Conservation (phyloP, 2,888 invertebrate species). For the Ormyrus rosae region DNA sequence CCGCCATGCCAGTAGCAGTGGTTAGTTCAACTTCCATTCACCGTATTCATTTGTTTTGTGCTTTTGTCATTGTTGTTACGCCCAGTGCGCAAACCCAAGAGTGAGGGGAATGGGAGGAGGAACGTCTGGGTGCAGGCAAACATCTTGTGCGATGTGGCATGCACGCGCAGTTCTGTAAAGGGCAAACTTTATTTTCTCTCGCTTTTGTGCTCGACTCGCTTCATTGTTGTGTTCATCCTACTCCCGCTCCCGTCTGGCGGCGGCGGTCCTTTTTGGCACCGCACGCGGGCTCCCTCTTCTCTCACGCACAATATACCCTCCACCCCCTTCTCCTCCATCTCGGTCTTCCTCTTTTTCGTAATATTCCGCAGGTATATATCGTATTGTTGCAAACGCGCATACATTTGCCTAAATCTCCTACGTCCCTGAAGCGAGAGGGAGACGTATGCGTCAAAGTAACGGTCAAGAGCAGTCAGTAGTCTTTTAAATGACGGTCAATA, state of each 20-base stretch:
- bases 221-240: no score
- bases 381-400: no score
- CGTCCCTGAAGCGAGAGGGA: no score
- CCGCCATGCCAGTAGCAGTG: slow-evolving; percentile 58
- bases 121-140: background rate
- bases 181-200: no score
- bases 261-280: background rate
- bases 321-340: no score
- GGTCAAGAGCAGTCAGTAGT: no score
- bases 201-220: background rate
- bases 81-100: background rate
- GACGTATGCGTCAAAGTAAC: no score
- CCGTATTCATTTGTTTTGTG: background rate
- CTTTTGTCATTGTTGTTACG: background rate
- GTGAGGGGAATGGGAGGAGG: background rate
- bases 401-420: no score
- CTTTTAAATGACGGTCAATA: no score
- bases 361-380: no score
- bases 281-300: background rate
- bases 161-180: background rate
- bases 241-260: background rate
- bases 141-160: slow-evolving; percentile 41
- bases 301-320: no score
- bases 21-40: slow-evolving; percentile 40
- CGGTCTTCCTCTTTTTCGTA: no score